Evolutionary conservation across 2,888 invertebrate genomes (phyloP).

Genomic region (Limnephilus rhombicus): DNA sequence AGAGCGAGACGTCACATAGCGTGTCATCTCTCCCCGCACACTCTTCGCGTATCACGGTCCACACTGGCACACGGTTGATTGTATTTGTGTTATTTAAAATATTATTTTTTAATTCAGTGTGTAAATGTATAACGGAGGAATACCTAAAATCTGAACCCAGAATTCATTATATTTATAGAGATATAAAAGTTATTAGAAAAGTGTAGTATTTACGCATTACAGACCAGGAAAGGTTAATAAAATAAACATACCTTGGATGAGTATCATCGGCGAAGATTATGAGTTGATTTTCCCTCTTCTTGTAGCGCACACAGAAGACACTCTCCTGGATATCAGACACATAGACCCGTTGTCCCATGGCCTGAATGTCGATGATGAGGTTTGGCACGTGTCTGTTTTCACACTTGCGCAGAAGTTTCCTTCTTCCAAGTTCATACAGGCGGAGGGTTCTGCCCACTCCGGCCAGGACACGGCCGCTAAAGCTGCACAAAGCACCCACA

Average conservation of each 20-base stretch:
- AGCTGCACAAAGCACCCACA: constrained; percentile 91
- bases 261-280: constrained; percentile 99
- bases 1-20: no score
- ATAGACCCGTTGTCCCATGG: constrained; percentile 95
- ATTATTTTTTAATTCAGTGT: no score
- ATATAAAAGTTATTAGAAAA: no score
- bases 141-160: no score
- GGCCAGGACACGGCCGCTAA: constrained; percentile 93
- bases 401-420: constrained; percentile 97
- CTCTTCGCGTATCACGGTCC: no score
- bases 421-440: constrained; percentile 97
- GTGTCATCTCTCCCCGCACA: no score
- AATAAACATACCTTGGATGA: constrained; percentile 82
- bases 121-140: no score
- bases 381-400: constrained; percentile 98
- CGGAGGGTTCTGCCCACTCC: constrained; percentile 95
- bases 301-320: constrained; percentile 96
- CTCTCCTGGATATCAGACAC: constrained; percentile 98
- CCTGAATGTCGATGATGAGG: constrained; percentile 94
- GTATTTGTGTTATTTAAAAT: no score
- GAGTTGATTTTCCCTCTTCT: constrained; percentile 96
- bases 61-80: no score
- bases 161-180: no score
- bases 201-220: no score
- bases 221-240: no score